phyloP scores from a whole-genome alignment of 2,113 vertebrate species.

The Cyanistes caeruleus region DNA sequence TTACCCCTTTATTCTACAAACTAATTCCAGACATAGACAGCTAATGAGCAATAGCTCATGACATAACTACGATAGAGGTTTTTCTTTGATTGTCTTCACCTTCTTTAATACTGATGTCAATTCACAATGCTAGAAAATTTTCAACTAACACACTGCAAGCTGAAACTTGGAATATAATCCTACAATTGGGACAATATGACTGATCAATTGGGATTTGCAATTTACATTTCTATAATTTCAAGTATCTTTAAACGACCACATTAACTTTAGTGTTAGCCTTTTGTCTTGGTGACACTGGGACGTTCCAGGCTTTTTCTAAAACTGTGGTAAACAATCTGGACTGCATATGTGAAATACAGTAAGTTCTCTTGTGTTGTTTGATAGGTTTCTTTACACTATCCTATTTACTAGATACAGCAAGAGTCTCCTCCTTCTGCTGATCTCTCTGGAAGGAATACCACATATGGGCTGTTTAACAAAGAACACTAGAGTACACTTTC shows the following conservation, averaged over 20 bases:
- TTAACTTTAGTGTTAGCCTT: neutral
- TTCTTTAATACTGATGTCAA: neutral
- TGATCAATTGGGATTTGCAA: neutral
- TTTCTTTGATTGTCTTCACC: neutral
- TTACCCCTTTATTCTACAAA: neutral
- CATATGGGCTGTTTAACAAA: neutral
- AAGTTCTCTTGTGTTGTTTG: neutral
- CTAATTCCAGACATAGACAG: neutral
- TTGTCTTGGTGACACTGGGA: neutral
- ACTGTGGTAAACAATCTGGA: neutral
- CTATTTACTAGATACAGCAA: neutral
- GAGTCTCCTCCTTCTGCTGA: neutral
- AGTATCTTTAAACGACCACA: neutral
- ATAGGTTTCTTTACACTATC: neutral
- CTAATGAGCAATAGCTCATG: slow-evolving; percentile 4
- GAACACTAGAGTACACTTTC: neutral
- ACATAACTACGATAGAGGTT: neutral
- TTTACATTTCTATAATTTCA: neutral
- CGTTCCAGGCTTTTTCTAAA: neutral
- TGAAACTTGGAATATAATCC: neutral
- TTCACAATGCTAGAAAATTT: neutral
- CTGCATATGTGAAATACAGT: neutral
- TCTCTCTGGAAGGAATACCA: neutral
- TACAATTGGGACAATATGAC: neutral
- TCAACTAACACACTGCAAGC: neutral